phyloP scores from a whole-genome alignment of 1,140 invertebrate species.

The Scaptomyza graminum region DNA sequence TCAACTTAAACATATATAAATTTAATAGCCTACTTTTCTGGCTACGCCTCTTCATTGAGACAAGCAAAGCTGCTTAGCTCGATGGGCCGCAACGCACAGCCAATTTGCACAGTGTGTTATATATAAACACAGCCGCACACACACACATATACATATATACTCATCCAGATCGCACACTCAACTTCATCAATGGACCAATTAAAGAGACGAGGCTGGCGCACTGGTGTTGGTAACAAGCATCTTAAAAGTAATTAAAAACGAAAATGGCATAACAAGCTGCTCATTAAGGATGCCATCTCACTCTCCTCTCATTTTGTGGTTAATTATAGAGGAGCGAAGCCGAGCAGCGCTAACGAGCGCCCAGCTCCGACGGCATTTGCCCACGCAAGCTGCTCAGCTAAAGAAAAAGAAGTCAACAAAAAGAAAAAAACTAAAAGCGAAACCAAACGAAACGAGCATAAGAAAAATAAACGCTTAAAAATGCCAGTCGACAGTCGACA shows the following conservation, averaged over 20 bases:
- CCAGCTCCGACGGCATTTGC: conserved; percentile 18
- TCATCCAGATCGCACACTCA: conserved; percentile 6
- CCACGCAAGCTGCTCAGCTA: conserved; percentile 16
- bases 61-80: conserved; percentile 34
- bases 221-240: conserved; percentile 75
- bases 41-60: conserved; percentile 10
- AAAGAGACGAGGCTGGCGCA: conserved; percentile 52
- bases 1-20: neutral
- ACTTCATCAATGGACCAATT: conserved; percentile 81
- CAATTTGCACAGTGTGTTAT: conserved; percentile 41
- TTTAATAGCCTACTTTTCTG: conserved; percentile 31
- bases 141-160: conserved; percentile 7
- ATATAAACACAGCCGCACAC: conserved; percentile 2
- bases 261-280: conserved; percentile 82
- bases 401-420: conserved; percentile 9
- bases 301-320: conserved; percentile 64
- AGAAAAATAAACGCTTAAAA: conserved; percentile 45
- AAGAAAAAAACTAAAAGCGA: conserved; percentile 16
- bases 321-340: conserved; percentile 78
- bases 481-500: conserved; percentile 23
- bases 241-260: conserved; percentile 82
- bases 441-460: conserved; percentile 15
- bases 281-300: conserved; percentile 70
- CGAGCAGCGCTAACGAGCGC: conserved; percentile 60
- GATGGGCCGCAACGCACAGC: conserved; percentile 26